These are phyloP conservation scores for Mamestra configurata DNA, from an alignment of 1,140 invertebrate genomes.

Conservation along the genomic window DNA sequence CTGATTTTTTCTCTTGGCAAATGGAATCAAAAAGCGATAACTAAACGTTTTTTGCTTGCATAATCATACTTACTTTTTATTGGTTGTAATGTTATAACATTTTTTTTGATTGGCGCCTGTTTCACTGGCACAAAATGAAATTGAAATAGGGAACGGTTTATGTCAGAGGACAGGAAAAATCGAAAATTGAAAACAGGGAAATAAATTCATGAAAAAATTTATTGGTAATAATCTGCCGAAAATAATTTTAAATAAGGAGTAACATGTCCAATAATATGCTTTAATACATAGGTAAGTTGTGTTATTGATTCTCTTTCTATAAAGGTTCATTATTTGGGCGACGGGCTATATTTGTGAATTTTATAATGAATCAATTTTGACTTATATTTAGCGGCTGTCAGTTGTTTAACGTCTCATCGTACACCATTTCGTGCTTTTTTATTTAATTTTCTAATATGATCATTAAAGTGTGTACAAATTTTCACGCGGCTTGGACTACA, in stretches of 20 bases:
- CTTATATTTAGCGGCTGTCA: slow-evolving; percentile 83
- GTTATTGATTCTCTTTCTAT: slow-evolving; percentile 31
- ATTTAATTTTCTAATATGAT: slow-evolving; percentile 67
- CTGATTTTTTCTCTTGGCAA: background rate
- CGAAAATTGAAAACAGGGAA: slow-evolving; percentile 72
- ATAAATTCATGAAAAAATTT: slow-evolving; percentile 77
- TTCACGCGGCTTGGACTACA: slow-evolving; percentile 80
- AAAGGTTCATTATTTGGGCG: slow-evolving; percentile 22
- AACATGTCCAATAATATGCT: slow-evolving; percentile 72
- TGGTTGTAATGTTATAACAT: background rate
- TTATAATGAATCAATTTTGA: slow-evolving; percentile 71
- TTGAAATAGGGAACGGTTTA: slow-evolving; percentile 7
- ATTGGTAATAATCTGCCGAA: slow-evolving; percentile 72
- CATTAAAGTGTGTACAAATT: slow-evolving; percentile 66
- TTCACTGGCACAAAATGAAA: background rate
- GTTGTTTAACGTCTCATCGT: slow-evolving; percentile 84
- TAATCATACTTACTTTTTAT: slow-evolving; percentile 22
- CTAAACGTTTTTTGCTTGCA: slow-evolving; percentile 35
- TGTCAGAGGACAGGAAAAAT: slow-evolving; percentile 51
- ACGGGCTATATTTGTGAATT: slow-evolving; percentile 61
- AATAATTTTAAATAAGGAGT: slow-evolving; percentile 65
- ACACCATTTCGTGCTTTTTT: slow-evolving; percentile 63
- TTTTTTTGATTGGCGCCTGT: background rate
- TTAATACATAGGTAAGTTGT: slow-evolving; percentile 76
- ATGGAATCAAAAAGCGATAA: background rate